Percentiles rank a stretch among this genome's conserved stretches.
These are phyloP conservation scores for Mixornis gularis DNA, from an alignment of 2,113 vertebrate genomes.

Conservation along the genomic window DNA sequence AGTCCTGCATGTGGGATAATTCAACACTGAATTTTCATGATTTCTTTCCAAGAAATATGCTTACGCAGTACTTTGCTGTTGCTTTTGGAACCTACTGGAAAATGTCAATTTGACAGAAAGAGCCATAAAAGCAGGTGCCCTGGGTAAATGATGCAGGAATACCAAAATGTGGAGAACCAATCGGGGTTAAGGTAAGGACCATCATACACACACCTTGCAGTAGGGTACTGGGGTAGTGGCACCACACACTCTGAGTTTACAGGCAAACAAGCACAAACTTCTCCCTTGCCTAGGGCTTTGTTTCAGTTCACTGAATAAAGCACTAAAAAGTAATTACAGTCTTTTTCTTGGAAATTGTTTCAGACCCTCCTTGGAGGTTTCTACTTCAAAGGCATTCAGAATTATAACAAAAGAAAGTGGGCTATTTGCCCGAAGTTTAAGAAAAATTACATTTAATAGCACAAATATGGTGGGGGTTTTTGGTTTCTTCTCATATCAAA, in stretches of 20 bases:
- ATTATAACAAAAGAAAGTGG: background rate
- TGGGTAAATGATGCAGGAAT: background rate
- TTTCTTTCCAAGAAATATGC: background rate
- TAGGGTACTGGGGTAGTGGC: too few relatives aligned
- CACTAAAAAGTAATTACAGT: constrained; percentile 12
- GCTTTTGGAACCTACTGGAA: background rate
- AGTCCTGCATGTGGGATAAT: background rate
- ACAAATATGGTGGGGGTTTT: background rate
- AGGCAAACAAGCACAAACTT: background rate
- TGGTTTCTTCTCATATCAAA: background rate
- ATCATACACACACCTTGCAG: too few relatives aligned
- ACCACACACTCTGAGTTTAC: background rate
- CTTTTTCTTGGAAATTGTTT: constrained; percentile 32
- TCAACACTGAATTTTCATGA: background rate
- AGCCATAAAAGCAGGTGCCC: background rate
- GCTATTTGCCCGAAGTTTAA: background rate
- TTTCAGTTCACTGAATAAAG: constrained; percentile 7
- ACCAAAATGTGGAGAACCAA: background rate
- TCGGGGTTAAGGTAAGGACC: background rate
- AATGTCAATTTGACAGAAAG: background rate
- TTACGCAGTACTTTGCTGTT: background rate
- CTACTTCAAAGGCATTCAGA: background rate
- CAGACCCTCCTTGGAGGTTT: constrained; percentile 30
- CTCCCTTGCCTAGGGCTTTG: background rate
- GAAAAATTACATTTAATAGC: background rate